Conservation (phyloP, 2,888 invertebrate species). For the Conistra vaccinii region DNA sequence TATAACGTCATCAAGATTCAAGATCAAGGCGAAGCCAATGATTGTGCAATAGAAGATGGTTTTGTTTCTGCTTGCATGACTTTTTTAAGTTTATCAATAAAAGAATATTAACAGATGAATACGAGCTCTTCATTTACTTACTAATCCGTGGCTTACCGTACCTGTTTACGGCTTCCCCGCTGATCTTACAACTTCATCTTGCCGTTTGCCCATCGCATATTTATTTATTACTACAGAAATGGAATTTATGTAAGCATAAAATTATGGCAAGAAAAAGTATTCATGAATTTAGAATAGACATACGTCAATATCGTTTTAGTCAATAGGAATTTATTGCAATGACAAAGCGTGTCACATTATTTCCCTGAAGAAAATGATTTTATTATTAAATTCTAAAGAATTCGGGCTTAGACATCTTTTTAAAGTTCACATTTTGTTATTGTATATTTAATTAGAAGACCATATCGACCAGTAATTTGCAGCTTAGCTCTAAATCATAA, state of each 20-base stretch:
- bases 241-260: constrained; percentile 67
- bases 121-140: constrained; percentile 27
- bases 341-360: not conserved
- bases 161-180: constrained; percentile 68
- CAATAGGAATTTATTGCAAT: constrained; percentile 20
- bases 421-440: not conserved
- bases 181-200: constrained; percentile 71
- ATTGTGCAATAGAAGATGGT: not conserved
- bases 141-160: constrained; percentile 22
- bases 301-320: constrained; percentile 34
- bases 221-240: constrained; percentile 66
- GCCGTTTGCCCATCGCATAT: constrained; percentile 57
- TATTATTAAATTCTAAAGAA: no score
- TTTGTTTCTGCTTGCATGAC: not conserved
- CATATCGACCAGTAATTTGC: not conserved
- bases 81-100: not conserved
- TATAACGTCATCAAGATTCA: not conserved
- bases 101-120: not conserved
- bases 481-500: not conserved
- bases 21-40: not conserved
- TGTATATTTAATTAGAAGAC: not conserved
- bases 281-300: constrained; percentile 49
- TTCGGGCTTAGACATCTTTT: not conserved
- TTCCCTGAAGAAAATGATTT: not conserved
- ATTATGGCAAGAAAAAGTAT: constrained; percentile 55